Base-by-base conservation (phyloP, 1,140 invertebrate species). In the Nephila pilipes region DNA sequence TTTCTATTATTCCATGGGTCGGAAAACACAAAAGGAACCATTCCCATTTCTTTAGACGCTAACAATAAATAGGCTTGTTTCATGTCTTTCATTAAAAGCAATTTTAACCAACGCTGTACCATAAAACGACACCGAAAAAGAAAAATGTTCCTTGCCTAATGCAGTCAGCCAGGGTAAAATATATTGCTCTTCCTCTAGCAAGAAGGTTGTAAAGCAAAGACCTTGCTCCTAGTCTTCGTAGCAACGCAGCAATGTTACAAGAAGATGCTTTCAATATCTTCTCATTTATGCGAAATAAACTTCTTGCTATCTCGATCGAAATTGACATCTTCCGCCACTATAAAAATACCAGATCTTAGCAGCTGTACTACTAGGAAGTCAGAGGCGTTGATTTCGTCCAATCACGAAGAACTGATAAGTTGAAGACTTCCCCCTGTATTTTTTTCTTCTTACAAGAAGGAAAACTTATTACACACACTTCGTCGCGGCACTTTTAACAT, bases 261-360 rank as follows among this genome's bases (percentile, higher is more conserved):
- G 80, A 83, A 60, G 87, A 65, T 69, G 46, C 87, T 88, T 88
- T 88, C 58, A 88, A 88, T 88, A 65, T 69, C n/a, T 88, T 88
- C 87, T 69, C 87, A 88, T 88, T 88, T 75, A 65, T 65, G 55
- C 58, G 58, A 88, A 65, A 69, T 69, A 88, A 69, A 69, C 58
- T 88, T 75, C 63, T 88, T 88, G 32, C 36, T 36, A 88, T 60
- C 63, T 38, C 58, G 87, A 65, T 88, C 63, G 29, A 75, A 88
- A 88, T 88, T 88, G 87, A 88, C 87, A 88, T 69, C 55, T 58
- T 85, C 83, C 83, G 55, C 83, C 83, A 29, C 65, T 85, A 85
- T 85, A 85, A 85, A 85, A 85, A 60, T 85, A 85, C 83, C 83
- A 32, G 8, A 29, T 60, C 83, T 58, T 32, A 29, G 25, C 2